Evolutionary conservation across 2,113 vertebrate species (phyloP).

Genomic region (Microcebus lehilahytsara): DNA sequence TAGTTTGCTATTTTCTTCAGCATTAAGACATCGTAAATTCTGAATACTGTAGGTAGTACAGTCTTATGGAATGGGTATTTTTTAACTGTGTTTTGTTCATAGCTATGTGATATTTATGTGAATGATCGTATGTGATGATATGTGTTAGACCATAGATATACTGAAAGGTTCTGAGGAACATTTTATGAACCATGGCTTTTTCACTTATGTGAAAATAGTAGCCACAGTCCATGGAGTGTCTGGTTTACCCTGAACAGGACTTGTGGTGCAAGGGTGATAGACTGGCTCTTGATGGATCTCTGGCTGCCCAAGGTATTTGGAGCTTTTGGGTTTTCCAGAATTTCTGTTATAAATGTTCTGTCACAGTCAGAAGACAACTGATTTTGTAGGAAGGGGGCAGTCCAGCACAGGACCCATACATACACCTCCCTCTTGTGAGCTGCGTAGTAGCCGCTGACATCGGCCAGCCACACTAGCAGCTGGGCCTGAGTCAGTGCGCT

Average conservation of each 20-base stretch:
- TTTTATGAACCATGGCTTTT: not conserved
- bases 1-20: not conserved
- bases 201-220: not conserved
- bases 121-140: not conserved
- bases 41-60: not conserved
- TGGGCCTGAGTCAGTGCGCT: not conserved
- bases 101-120: not conserved
- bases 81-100: not conserved
- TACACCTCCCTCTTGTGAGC: not conserved
- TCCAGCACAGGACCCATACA: not conserved
- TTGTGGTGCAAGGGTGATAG: not conserved
- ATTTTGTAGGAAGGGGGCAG: not conserved
- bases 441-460: not conserved
- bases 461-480: accelerated
- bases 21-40: not conserved
- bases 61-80: not conserved
- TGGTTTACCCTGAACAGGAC: not conserved
- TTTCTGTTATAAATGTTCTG: not conserved
- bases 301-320: not conserved
- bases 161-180: not conserved
- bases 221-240: not conserved
- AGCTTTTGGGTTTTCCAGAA: not conserved
- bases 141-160: not conserved
- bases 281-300: not conserved
- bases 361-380: not conserved